Conservation (phyloP, 1,140 invertebrate species). For the Bradynema listronoti region DNA sequence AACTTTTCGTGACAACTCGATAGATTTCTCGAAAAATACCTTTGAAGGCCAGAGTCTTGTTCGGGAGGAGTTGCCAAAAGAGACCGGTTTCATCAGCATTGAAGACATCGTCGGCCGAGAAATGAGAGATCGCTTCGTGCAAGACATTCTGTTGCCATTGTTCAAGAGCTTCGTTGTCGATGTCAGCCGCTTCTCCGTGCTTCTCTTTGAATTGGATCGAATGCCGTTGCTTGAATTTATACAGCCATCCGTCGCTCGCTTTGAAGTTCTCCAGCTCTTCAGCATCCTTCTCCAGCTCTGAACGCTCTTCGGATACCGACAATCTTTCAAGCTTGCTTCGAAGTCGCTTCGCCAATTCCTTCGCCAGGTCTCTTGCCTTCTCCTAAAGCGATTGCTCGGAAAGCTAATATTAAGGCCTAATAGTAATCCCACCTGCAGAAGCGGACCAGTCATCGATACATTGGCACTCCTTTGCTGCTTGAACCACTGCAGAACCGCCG, state of each 20-base stretch:
- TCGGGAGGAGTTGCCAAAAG: conserved; percentile 2
- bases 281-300: no score
- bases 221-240: background rate
- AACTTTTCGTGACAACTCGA: no score
- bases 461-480: background rate
- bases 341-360: no score
- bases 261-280: background rate
- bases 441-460: background rate
- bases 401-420: no score
- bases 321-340: no score
- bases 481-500: background rate
- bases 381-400: no score
- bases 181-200: background rate
- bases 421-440: conserved; percentile 1
- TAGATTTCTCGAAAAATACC: no score
- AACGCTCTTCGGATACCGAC: no score
- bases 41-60: conserved; percentile 1
- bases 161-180: background rate
- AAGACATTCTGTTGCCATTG: background rate
- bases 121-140: background rate
- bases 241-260: background rate
- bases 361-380: no score
- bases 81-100: conserved; percentile 5
- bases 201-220: background rate
- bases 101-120: conserved; percentile 1